Conservation (phyloP, 64 coral and sea anemone genomes). For the Stylophora pistillata region DNA sequence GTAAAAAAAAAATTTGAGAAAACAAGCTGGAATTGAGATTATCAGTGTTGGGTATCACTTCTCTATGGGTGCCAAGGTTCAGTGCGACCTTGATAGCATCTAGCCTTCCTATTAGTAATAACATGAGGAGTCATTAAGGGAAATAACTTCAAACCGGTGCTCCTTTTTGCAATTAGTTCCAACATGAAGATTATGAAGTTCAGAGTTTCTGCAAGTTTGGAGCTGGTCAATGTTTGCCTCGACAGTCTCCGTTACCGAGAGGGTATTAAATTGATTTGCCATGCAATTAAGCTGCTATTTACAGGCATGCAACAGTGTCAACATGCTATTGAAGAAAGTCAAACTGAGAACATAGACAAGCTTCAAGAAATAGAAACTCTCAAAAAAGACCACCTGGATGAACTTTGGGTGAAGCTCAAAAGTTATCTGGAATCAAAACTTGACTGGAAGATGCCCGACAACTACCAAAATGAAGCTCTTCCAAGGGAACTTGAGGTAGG, state of each 20-base stretch:
- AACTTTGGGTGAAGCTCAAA: neutral
- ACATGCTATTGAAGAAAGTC: neutral
- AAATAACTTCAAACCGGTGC: neutral
- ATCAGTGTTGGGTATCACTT: too few relatives aligned
- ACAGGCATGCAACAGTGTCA: neutral
- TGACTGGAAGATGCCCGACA: neutral
- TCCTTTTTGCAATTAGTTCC: neutral
- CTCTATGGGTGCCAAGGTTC: too few relatives aligned
- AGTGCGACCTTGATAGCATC: too few relatives aligned
- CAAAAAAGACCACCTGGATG: neutral
- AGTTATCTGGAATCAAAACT: neutral
- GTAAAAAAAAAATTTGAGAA: too few relatives aligned
- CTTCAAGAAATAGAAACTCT: neutral
- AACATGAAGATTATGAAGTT: neutral
- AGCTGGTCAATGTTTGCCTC: neutral
- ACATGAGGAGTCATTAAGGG: neutral
- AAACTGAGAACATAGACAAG: neutral
- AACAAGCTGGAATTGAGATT: too few relatives aligned
- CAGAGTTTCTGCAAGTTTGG: constrained; percentile 1
- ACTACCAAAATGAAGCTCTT: neutral
- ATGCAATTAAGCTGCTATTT: constrained; percentile 13
- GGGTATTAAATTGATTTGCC: neutral
- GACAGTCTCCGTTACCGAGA: neutral
- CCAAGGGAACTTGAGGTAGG: neutral
- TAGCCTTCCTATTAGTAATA: too few relatives aligned